Base-by-base conservation (phyloP, 2,797 vertebrate species). In the Myiotriccus ornatus region DNA sequence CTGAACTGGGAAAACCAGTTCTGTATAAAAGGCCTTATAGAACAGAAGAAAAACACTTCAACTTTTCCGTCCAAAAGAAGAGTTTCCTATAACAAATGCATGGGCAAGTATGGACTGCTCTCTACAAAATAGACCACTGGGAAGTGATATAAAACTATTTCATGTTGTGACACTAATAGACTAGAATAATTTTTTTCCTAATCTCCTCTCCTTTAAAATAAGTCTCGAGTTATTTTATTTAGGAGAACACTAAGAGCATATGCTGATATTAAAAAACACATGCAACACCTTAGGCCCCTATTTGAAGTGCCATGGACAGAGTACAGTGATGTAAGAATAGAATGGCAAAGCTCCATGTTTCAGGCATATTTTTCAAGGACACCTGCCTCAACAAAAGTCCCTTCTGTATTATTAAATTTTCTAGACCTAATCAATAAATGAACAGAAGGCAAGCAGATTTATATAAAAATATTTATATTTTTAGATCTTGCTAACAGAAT, bases 311-410 rank as follows among this genome's bases (percentile, higher is more conserved):
- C 76, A 75, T 0, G 17, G 30, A 35, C 12, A 53, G 32, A 77
- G 39, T 11, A 39, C 1, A 85, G 47, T 0, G 0, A 56, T 5
- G 0, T 16, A 49, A 53, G 12, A 90, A 35, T 2, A 71, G 11
- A 87, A 50, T 2, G 2, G 27, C 7, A 74, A 73, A 89, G 39
- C 24, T 55, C 23, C 4, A 7, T 10, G 14, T 63, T 90, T 78
- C 64, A 88, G 7, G 28, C 75, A 9, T 64, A 59, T 44, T 87
- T 67, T 8, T 21, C 39, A 64, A 71, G 25, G 63, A 82, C 10
- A 28, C 11, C n/a, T 79, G 17, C 20, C 30, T 59, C 34, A 68
- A 30, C 7, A 5, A 3, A 93, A 74, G 7, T 32, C 14, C 23
- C 10, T 70, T 50, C 17, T 50, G 8, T 28, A 59, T 41, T 74